Evolutionary conservation across 2,888 invertebrate species (phyloP).

Genomic region (Drosophila pseudotalamancana): DNA sequence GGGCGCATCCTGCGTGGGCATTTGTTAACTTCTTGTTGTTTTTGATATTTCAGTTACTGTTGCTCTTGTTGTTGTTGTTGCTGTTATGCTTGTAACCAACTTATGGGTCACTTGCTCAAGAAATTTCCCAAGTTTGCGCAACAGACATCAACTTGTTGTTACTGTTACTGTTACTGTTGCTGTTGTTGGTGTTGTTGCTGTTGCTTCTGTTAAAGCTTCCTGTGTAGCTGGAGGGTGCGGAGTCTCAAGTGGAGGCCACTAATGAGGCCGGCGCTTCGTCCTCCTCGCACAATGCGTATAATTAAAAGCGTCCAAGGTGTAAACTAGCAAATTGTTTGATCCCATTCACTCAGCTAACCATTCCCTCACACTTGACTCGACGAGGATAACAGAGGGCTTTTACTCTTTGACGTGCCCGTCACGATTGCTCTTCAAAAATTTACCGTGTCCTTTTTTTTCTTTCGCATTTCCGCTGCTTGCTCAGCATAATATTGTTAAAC

Average conservation of each 20-base stretch:
- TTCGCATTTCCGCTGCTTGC: slow-evolving; percentile 39
- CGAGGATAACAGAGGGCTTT: slow-evolving; percentile 8
- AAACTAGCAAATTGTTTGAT: slow-evolving; percentile 80
- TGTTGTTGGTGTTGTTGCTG: slow-evolving; percentile 36
- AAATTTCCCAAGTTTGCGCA: slow-evolving; percentile 59
- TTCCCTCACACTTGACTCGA: slow-evolving; percentile 30
- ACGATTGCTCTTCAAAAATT: slow-evolving; percentile 8
- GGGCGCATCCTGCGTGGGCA: slow-evolving; percentile 39
- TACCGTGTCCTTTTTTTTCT: slow-evolving; percentile 29
- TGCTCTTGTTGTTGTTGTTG: slow-evolving; percentile 18
- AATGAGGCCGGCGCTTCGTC: slow-evolving; percentile 54
- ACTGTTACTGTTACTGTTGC: slow-evolving; percentile 32
- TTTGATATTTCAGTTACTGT: slow-evolving; percentile 16
- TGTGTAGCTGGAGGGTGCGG: slow-evolving; percentile 27
- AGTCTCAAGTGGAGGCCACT: slow-evolving; percentile 46
- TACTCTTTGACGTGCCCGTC: slow-evolving; percentile 1
- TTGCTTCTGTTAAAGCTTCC: slow-evolving; percentile 43
- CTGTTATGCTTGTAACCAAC: slow-evolving; percentile 45
- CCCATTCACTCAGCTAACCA: slow-evolving; percentile 63
- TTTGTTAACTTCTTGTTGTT: slow-evolving; percentile 31
- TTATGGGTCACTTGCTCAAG: slow-evolving; percentile 71
- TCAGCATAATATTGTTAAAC: slow-evolving; percentile 72
- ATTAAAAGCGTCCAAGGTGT: slow-evolving; percentile 78
- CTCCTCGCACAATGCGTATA: slow-evolving; percentile 68
- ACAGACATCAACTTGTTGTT: slow-evolving; percentile 51